Percentiles rank a stretch among this genome's conserved stretches.
phyloP scores from a whole-genome alignment of 92 coral and sea anemone species.

The Plumapathes pennacea region DNA sequence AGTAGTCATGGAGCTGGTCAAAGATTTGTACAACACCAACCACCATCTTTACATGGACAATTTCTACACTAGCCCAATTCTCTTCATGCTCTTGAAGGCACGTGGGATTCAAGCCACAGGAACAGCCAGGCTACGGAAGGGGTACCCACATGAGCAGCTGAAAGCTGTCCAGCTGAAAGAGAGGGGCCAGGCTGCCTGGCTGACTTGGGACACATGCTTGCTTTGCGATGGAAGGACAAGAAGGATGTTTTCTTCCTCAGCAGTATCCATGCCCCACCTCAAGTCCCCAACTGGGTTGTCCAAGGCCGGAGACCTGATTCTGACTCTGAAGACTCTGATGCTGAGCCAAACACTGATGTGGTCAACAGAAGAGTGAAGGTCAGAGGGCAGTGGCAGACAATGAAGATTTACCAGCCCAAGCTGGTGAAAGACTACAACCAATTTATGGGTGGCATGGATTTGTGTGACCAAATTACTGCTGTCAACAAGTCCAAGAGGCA shows the following conservation, averaged over 20 bases:
- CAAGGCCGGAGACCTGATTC: slow-evolving; percentile 17
- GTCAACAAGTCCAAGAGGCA: slow-evolving; percentile 49
- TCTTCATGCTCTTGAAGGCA: slow-evolving; percentile 12
- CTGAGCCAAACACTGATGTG: slow-evolving; percentile 12
- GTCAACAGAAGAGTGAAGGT: slow-evolving; percentile 24
- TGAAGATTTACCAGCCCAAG: slow-evolving; percentile 17
- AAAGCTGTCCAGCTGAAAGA: slow-evolving; percentile 30
- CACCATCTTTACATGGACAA: slow-evolving; percentile 42
- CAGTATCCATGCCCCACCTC: slow-evolving; percentile 36
- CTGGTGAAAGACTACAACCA: slow-evolving; percentile 49
- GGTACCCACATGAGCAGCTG: slow-evolving; percentile 20
- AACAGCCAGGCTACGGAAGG: slow-evolving; percentile 20
- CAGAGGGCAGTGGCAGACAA: slow-evolving; percentile 10
- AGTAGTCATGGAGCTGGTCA: slow-evolving; percentile 42
- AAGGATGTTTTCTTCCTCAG: slow-evolving; percentile 30
- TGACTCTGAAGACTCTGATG: slow-evolving; percentile 16
- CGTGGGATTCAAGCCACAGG: slow-evolving; percentile 31
- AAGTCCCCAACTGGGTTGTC: slow-evolving; percentile 40
- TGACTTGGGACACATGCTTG: slow-evolving; percentile 29
- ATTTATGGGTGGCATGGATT: slow-evolving; percentile 58
- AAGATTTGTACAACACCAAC: slow-evolving; percentile 15
- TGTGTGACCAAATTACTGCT: slow-evolving; percentile 60
- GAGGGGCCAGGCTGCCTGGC: slow-evolving; percentile 34
- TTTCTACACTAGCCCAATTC: slow-evolving; percentile 46
- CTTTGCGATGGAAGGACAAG: slow-evolving; percentile 37